A percentile compares a stretch with the other conserved stretches of the same genome.
Evolutionary conservation across 2,888 invertebrate genomes (phyloP).

Genomic region (Ptilodon capucinus): DNA sequence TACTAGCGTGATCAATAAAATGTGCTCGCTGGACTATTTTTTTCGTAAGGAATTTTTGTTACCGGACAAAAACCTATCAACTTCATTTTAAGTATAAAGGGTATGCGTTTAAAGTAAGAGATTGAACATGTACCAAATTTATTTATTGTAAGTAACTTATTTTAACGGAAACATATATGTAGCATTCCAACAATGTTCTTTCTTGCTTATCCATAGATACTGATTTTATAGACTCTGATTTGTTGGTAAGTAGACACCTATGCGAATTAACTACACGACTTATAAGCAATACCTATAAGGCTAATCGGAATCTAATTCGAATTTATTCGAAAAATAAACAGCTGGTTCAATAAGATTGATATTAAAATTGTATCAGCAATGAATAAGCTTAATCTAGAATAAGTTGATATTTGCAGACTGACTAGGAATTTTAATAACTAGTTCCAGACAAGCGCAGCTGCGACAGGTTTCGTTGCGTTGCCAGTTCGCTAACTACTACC

Average conservation of each 20-base stretch:
- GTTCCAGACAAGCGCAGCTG: background rate
- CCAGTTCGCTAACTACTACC: background rate
- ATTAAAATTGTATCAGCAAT: background rate
- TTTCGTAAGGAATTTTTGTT: background rate
- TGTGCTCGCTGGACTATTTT: background rate
- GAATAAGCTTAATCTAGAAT: background rate
- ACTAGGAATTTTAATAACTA: background rate
- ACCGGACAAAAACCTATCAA: background rate
- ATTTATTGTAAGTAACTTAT: background rate
- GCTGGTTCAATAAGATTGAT: background rate
- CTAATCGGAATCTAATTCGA: constrained; percentile 25
- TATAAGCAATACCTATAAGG: background rate
- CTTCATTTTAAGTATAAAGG: no score
- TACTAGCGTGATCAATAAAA: constrained; percentile 43
- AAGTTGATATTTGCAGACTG: background rate
- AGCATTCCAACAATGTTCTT: background rate
- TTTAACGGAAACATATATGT: background rate
- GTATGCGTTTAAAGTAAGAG: no score
- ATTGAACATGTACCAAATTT: no score
- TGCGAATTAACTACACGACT: background rate
- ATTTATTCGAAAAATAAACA: background rate
- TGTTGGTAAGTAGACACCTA: background rate
- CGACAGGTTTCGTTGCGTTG: background rate
- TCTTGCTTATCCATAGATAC: background rate
- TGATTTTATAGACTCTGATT: background rate